Conservation (phyloP, 2,888 invertebrate genomes). For the Melanophora roralis region DNA sequence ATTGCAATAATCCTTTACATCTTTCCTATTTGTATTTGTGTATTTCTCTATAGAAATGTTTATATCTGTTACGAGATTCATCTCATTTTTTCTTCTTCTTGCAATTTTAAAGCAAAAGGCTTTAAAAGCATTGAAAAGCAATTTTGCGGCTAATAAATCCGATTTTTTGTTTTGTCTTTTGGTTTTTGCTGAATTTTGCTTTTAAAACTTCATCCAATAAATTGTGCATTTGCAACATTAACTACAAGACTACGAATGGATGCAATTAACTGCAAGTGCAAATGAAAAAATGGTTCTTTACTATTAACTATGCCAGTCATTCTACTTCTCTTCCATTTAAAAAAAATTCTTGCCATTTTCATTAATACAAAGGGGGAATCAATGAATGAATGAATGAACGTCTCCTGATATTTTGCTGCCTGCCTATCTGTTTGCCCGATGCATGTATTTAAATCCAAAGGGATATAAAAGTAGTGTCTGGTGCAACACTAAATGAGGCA, state of each 20-base stretch:
- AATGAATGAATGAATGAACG: slow-evolving; percentile 16
- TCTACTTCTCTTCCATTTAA: background rate
- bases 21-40: background rate
- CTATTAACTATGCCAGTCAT: slow-evolving; percentile 17
- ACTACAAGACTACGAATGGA: background rate
- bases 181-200: background rate
- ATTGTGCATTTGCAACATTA: slow-evolving; percentile 65
- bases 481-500: slow-evolving; percentile 19
- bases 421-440: slow-evolving; percentile 14
- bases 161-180: slow-evolving; percentile 65
- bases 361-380: background rate
- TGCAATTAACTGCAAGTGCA: slow-evolving; percentile 51
- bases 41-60: background rate
- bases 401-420: slow-evolving; percentile 7
- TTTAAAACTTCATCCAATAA: slow-evolving; percentile 68
- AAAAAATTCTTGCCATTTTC: too few relatives aligned
- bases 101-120: background rate
- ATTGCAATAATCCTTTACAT: background rate
- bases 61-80: background rate
- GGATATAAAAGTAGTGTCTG: slow-evolving; percentile 4
- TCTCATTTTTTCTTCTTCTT: slow-evolving; percentile 13
- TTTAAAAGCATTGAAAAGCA: slow-evolving; percentile 69
- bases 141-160: slow-evolving; percentile 76
- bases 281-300: slow-evolving; percentile 51
- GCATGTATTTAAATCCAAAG: slow-evolving; percentile 27